phyloP scores from a whole-genome alignment of 2,797 vertebrate species.

The Botia almorhae region DNA sequence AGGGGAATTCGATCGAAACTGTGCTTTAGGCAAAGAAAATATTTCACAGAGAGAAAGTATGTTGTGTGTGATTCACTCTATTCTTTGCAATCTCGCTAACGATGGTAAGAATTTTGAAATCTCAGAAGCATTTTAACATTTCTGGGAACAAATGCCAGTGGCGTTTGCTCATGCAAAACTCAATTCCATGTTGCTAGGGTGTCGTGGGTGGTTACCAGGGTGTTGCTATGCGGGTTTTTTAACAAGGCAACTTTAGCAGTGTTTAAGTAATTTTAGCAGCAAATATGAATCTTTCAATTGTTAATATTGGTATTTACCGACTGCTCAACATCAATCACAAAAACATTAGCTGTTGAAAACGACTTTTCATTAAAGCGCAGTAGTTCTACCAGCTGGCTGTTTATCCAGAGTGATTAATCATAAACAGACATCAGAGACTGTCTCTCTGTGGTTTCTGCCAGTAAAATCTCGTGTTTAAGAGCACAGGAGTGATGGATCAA shows the following conservation, averaged over 20 bases:
- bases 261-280: background rate
- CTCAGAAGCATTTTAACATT: background rate
- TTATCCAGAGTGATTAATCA: constrained; percentile 15
- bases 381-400: constrained; percentile 2
- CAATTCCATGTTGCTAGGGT: background rate
- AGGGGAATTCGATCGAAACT: constrained; percentile 16
- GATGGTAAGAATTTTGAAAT: background rate
- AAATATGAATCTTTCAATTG: background rate
- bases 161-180: background rate
- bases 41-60: background rate
- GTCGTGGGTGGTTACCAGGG: background rate
- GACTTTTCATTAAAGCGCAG: background rate
- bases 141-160: too few species aligned
- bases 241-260: background rate
- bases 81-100: background rate
- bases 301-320: background rate
- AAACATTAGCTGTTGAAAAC: background rate
- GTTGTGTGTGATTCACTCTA: background rate
- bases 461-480: background rate
- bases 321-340: background rate
- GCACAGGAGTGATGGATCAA: background rate
- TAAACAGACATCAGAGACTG: constrained; percentile 10
- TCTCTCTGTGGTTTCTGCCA: background rate
- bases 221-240: background rate
- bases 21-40: constrained; percentile 23